A percentile compares a stretch with the other conserved stretches of the same genome.
Evolutionary conservation across 1,140 invertebrate genomes (phyloP).

Genomic region (Cydia strobilella): DNA sequence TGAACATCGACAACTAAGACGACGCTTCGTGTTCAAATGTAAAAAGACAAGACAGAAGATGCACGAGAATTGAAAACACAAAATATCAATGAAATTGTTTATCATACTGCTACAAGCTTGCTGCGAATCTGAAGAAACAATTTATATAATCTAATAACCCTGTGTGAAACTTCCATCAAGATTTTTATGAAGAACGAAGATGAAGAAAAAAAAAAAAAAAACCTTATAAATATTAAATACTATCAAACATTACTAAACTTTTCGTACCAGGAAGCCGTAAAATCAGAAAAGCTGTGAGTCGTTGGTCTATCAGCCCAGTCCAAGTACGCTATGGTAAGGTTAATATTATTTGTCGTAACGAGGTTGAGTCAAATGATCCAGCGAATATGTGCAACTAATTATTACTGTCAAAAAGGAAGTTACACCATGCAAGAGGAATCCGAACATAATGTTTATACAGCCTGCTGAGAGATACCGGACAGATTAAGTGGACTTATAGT

Average conservation of each 20-base stretch:
- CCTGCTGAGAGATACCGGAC: not conserved
- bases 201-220: slow-evolving; percentile 14
- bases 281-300: slow-evolving; percentile 42
- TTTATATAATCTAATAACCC: not conserved
- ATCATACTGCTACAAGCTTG: not conserved
- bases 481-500: not conserved
- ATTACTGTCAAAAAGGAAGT: not conserved
- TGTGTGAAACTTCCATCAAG: slow-evolving; percentile 2
- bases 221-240: not conserved
- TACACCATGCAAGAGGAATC: slow-evolving; percentile 26
- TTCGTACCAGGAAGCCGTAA: not conserved
- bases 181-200: slow-evolving; percentile 26
- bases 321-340: slow-evolving; percentile 66
- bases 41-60: not conserved
- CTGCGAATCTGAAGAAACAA: not conserved
- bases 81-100: not conserved
- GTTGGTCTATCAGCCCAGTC: slow-evolving; percentile 71
- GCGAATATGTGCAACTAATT: slow-evolving; percentile 45
- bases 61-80: not conserved
- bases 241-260: slow-evolving; percentile 14
- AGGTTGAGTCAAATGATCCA: slow-evolving; percentile 59
- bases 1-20: not conserved
- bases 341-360: slow-evolving; percentile 38
- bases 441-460: slow-evolving; percentile 5
- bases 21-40: slow-evolving; percentile 7